These are phyloP conservation scores for Oryzias curvinotus DNA, from an alignment of 2,113 vertebrate species.

Conservation along the genomic window DNA sequence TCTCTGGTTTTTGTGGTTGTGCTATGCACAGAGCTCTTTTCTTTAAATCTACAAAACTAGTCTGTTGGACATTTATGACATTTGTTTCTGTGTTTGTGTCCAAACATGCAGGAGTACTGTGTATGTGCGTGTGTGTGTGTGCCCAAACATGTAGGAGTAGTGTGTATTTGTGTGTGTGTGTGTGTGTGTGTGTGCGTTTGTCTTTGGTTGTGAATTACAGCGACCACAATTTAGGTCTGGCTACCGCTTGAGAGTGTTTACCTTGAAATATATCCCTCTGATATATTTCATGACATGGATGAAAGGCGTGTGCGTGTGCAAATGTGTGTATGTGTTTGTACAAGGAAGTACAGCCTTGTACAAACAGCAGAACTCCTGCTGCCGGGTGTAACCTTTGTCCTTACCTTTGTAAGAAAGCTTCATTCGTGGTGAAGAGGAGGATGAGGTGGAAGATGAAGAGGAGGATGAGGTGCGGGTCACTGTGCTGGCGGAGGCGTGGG, in stretches of 20 bases:
- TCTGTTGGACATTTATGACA: constrained; percentile 24
- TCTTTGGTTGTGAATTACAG: constrained; percentile 31
- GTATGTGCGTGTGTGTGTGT: constrained; percentile 19
- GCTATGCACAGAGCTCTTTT: constrained; percentile 33
- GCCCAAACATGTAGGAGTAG: neutral
- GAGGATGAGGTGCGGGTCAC: constrained; percentile 41
- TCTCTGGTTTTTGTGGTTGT: constrained; percentile 56
- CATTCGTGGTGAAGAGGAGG: constrained; percentile 67
- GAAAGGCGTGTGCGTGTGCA: constrained; percentile 14
- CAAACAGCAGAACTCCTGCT: neutral
- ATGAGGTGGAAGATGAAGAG: constrained; percentile 35
- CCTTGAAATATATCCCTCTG: constrained; percentile 35
- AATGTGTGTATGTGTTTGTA: neutral
- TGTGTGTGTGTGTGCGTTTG: constrained; percentile 18
- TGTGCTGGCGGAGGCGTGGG: constrained; percentile 56
- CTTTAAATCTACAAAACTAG: constrained; percentile 22
- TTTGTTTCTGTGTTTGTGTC: constrained; percentile 5
- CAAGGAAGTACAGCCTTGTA: neutral
- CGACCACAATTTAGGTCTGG: constrained; percentile 44
- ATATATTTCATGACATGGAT: constrained; percentile 16
- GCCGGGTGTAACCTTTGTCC: constrained; percentile 8
- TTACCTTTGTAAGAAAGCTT: constrained; percentile 79
- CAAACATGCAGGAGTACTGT: neutral
- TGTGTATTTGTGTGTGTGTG: constrained; percentile 29
- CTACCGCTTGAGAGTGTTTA: constrained; percentile 50